Evolutionary conservation across 2,113 vertebrate species (phyloP).

Genomic region (Aegypius monachus): DNA sequence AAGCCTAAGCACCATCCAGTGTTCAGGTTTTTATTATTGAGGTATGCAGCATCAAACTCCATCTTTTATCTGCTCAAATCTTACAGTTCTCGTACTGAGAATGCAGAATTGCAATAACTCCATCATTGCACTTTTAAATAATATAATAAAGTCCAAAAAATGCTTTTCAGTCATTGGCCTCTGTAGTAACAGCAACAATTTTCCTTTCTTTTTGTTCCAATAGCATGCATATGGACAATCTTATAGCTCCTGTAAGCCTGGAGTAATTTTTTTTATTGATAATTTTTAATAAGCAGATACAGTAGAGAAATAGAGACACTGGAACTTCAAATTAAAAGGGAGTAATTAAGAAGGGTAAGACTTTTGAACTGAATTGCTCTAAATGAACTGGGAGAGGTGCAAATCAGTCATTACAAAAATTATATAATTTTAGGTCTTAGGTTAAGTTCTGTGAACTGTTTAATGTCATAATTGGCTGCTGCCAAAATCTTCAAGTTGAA

Average conservation of each 20-base stretch:
- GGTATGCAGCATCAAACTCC: not conserved
- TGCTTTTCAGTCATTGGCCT: not conserved
- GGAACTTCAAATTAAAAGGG: slow-evolving; percentile 53
- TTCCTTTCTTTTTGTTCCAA: slow-evolving; percentile 52
- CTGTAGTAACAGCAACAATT: slow-evolving; percentile 5
- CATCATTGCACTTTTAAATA: not conserved
- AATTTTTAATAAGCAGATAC: slow-evolving; percentile 67
- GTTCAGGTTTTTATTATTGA: not conserved
- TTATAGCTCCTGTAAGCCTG: slow-evolving; percentile 8
- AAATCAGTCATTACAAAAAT: slow-evolving; percentile 75
- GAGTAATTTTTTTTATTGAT: slow-evolving; percentile 40
- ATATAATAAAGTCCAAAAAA: not conserved
- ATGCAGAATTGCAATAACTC: not conserved
- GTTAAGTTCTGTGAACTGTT: slow-evolving; percentile 77
- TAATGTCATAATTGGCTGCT: slow-evolving; percentile 79
- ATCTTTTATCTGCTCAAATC: not conserved
- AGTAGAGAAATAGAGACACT: slow-evolving; percentile 31
- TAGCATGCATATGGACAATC: slow-evolving; percentile 11
- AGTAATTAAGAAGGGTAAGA: slow-evolving; percentile 62
- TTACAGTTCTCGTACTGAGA: not conserved
- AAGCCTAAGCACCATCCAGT: not conserved
- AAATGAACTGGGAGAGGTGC: slow-evolving; percentile 32
- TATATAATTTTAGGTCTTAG: slow-evolving; percentile 71
- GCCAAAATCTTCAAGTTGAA: slow-evolving; percentile 72
- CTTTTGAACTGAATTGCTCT: slow-evolving; percentile 51